Evolutionary conservation across 1,140 invertebrate species (phyloP), one percentile per base, ranked within the genome.

Genomic region (Ruditapes philippinarum): DNA sequence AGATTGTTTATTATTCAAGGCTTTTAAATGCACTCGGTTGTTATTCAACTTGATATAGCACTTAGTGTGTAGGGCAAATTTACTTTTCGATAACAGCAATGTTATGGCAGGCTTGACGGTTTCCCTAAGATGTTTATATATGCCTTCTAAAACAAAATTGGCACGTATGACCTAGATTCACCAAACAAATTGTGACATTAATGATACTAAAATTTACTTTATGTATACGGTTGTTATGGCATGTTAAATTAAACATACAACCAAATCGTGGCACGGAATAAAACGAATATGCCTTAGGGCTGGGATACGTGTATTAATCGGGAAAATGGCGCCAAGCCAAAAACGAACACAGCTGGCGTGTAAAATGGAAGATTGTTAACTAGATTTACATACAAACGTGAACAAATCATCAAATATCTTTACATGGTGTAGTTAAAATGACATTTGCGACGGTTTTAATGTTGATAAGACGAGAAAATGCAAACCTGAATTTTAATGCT

Each of bases 371-470:
- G 74, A 78, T 54, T 51, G n/a, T 36, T 31, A 22, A 11, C 9
- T 51, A 78, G 74, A 78, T 78, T 78, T 51, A 51, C 74, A 51
- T 78, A 33, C 49, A 22, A 38, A 70, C 33, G 65, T 70, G 42
- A 49, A 49, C 70, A 74, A 45, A 49, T 49, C 70, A 45, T 74
- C 42, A 28, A 33, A 49, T 25, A n/a, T 45, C 73, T 51, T n/a
- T 12, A 49, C 40, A 45, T 76, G 49, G 9, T 42, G 73, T 42
- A 49, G 73, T 76, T 76, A 76, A 76, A 76, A 51, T 76, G 73
- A 76, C 73, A 76, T 76, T 76, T 76, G 73, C 45, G 42, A 45
- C 33, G 73, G 45, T 49, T n/a, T 76, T 76, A 76, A 76, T 76
- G 42, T 76, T 49, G n/a, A n/a, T n/a, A n/a, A n/a, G n/a, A n/a